A percentile compares a stretch with the other conserved stretches of the same genome.
Conservation (phyloP, 2,888 invertebrate genomes). For the Galeopsomyia nigrocyanea region DNA sequence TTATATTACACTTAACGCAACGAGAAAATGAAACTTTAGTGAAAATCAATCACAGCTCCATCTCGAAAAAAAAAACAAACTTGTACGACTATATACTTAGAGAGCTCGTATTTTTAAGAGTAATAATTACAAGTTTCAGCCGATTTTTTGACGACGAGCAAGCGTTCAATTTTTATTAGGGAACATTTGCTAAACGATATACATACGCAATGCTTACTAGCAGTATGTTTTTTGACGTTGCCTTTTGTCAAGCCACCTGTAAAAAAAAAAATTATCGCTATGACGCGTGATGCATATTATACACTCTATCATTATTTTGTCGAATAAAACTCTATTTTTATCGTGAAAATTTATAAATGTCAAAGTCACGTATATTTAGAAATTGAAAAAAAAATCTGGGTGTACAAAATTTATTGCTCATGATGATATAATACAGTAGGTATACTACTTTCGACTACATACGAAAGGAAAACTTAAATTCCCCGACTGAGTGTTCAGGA, state of each 20-base stretch:
- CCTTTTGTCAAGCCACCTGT: slow-evolving; percentile 32
- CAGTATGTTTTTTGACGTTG: slow-evolving; percentile 28
- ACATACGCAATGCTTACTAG: slow-evolving; percentile 31
- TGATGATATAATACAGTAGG: no score
- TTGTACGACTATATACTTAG: not conserved
- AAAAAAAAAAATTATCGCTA: slow-evolving; percentile 22
- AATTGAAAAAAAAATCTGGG: no score
- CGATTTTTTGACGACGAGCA: slow-evolving; percentile 4
- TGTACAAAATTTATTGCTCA: no score
- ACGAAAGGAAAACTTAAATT: no score
- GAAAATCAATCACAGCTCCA: slow-evolving; percentile 8
- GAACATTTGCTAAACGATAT: slow-evolving; percentile 27
- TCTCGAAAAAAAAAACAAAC: slow-evolving; percentile 20
- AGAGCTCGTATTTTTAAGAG: slow-evolving; percentile 15
- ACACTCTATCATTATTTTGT: slow-evolving; percentile 6
- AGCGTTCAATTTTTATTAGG: slow-evolving; percentile 35
- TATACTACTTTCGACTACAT: no score
- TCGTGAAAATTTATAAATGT: slow-evolving; percentile 46
- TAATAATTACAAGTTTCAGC: slow-evolving; percentile 12
- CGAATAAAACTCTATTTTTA: slow-evolving; percentile 55
- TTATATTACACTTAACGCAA: slow-evolving; percentile 10
- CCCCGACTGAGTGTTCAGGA: slow-evolving; percentile 7
- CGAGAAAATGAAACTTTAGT: slow-evolving; percentile 23
- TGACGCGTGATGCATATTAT: slow-evolving; percentile 10
- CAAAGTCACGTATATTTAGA: slow-evolving; percentile 32